Evolutionary conservation across 2,797 vertebrate genomes (phyloP), one percentile per base, ranked within the genome.

Genomic region (Gymnoscopelus braueri): DNA sequence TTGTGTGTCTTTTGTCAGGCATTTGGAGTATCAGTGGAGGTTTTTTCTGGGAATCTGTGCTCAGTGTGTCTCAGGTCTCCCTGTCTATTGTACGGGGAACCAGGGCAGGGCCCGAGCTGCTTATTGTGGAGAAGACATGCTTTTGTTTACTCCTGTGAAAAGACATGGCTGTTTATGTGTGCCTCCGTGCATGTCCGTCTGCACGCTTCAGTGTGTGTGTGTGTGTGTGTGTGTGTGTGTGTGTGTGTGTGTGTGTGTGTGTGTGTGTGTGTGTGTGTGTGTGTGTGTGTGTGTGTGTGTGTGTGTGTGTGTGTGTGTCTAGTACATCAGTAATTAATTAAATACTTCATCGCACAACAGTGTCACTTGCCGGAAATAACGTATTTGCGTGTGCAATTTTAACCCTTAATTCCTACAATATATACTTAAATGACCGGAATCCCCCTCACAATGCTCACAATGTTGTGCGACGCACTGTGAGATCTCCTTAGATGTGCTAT

Each of bases 141-240:
- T 86, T 85, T 90, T 88, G 82, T 88, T 88, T 80, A 80, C 60
- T 51, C 59, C 52, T 67, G 68, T 85, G 83, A 85, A 84, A 80
- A 82, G 55, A 24, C 72, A 15, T 4, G 19, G 59, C n/a, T 23
- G 39, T 61, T 19, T 6, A 15, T 51, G 13, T 51, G 50, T 51
- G 49, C n/a, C 3, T 13, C 1, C 11, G 50, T 14, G 12, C n/a
- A 15, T 51, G 12, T 15, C 6, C 50, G 13, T 51, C 12, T 15
- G 14, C 50, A 51, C n/a, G 14, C n/a, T 13, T 51, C 12, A n/a
- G 13, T 51, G 50, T 51, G 50, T 51, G 50, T 51, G 50, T 51
- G 39, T 49, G 60, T 49, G 44, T 62, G 11, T 49, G 60, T 5
- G 60, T 9, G 44, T 12, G 10, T 61, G 15, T 23, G 15, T 62